Percentiles rank a stretch among this genome's conserved stretches.
These are phyloP conservation scores for Echiichthys vipera DNA, from an alignment of 2,797 vertebrate genomes.

Conservation along the genomic window DNA sequence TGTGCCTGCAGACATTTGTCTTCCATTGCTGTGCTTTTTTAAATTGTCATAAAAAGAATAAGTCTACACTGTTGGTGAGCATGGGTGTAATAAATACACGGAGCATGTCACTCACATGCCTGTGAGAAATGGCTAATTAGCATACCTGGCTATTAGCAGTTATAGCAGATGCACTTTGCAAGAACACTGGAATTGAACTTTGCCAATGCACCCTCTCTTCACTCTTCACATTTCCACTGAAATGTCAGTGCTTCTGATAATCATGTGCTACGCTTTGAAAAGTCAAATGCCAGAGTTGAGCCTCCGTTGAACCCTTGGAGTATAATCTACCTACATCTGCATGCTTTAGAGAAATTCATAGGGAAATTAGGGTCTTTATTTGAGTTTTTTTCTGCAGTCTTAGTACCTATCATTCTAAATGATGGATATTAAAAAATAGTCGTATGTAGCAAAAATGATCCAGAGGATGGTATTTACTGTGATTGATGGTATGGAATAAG, in stretches of 20 bases:
- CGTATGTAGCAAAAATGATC: background rate
- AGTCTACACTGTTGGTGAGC: background rate
- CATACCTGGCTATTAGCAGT: constrained; percentile 24
- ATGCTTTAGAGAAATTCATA: constrained; percentile 25
- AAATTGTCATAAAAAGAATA: background rate
- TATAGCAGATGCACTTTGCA: constrained; percentile 5
- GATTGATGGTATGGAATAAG: background rate
- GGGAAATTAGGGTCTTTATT: constrained; percentile 10
- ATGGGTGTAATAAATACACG: background rate
- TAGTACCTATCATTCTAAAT: constrained; percentile 24
- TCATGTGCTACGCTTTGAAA: constrained; percentile 38
- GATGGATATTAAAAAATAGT: constrained; percentile 14
- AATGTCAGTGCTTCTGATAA: constrained; percentile 65
- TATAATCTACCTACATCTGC: constrained; percentile 40
- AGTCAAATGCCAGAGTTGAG: constrained; percentile 55
- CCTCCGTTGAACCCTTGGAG: constrained; percentile 7
- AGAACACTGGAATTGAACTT: constrained; percentile 27
- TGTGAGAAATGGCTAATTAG: background rate
- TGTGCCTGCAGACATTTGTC: background rate
- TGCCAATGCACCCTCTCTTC: background rate
- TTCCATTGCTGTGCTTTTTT: background rate
- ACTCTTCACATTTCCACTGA: constrained; percentile 23
- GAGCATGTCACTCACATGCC: background rate
- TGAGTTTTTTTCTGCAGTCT: background rate
- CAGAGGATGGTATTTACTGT: background rate